Percentiles rank a stretch among this genome's conserved stretches.
Conservation (phyloP, 2,888 invertebrate genomes). For the Perizoma flavofasciatum region DNA sequence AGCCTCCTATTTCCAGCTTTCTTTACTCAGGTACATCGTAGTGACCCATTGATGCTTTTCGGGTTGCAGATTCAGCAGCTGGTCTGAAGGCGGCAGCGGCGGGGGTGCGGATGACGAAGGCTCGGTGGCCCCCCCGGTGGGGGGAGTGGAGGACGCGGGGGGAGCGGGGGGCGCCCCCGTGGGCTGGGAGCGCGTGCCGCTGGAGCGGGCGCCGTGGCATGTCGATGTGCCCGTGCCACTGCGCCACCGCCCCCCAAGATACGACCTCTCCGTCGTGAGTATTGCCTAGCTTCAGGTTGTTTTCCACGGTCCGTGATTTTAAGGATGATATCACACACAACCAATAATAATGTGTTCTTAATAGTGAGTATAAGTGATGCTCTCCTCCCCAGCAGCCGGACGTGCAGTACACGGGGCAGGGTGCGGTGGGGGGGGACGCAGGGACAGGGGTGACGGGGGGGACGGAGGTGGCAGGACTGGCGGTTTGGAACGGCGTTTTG, state of each 20-base stretch:
- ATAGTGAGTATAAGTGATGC: no score
- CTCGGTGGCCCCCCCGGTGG: constrained; percentile 1
- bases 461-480: constrained; percentile 18
- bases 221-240: constrained; percentile 30
- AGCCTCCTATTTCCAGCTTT: no score
- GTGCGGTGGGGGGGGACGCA: no score
- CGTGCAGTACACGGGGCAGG: no score
- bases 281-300: no score
- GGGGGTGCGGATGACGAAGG: background rate
- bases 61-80: constrained; percentile 10
- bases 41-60: background rate
- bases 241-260: constrained; percentile 1
- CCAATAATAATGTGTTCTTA: no score
- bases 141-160: background rate
- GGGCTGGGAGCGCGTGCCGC: constrained; percentile 36
- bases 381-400: no score
- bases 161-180: constrained; percentile 6
- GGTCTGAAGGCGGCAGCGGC: constrained; percentile 10
- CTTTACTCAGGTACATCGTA: no score
- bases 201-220: constrained; percentile 35
- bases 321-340: no score
- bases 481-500: constrained; percentile 40
- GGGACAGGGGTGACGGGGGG: no score
- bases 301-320: no score
- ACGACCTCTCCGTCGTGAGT: no score